Conservation (phyloP, 1,140 invertebrate genomes). For the Sarcophaga bullata region DNA sequence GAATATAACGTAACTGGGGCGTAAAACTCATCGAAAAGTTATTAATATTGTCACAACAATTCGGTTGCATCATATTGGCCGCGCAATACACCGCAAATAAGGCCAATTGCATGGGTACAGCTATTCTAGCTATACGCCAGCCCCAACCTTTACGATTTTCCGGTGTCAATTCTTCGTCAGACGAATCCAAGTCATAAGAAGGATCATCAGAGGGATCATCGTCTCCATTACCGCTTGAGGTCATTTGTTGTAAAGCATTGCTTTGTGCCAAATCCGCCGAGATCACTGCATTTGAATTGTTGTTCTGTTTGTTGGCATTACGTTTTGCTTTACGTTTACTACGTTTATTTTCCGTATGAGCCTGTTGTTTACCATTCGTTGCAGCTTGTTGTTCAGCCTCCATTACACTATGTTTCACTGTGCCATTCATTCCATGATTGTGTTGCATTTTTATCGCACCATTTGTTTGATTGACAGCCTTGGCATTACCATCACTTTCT, state of each 20-base stretch:
- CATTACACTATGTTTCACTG: neutral
- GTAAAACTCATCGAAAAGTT: constrained; percentile 83
- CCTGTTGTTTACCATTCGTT: constrained; percentile 49
- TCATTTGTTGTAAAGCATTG: neutral
- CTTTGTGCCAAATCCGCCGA: constrained; percentile 20
- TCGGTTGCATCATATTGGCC: constrained; percentile 82
- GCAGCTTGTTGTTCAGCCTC: constrained; percentile 22
- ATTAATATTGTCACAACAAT: constrained; percentile 86
- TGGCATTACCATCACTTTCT: neutral
- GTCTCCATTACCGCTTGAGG: constrained; percentile 46
- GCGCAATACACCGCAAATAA: constrained; percentile 83
- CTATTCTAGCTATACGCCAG: constrained; percentile 79
- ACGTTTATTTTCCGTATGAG: constrained; percentile 25
- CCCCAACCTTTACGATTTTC: constrained; percentile 73
- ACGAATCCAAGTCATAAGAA: constrained; percentile 56
- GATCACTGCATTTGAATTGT: neutral
- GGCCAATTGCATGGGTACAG: constrained; percentile 84
- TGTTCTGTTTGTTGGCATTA: neutral
- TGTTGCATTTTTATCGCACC: neutral
- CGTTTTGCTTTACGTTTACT: constrained; percentile 17
- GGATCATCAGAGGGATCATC: constrained; percentile 64
- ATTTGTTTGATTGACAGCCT: constrained; percentile 28
- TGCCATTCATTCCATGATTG: neutral
- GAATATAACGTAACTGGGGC: constrained; percentile 84
- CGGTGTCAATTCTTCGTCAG: constrained; percentile 63